phyloP scores from a whole-genome alignment of 2,888 invertebrate species.

The Macaria notata region DNA sequence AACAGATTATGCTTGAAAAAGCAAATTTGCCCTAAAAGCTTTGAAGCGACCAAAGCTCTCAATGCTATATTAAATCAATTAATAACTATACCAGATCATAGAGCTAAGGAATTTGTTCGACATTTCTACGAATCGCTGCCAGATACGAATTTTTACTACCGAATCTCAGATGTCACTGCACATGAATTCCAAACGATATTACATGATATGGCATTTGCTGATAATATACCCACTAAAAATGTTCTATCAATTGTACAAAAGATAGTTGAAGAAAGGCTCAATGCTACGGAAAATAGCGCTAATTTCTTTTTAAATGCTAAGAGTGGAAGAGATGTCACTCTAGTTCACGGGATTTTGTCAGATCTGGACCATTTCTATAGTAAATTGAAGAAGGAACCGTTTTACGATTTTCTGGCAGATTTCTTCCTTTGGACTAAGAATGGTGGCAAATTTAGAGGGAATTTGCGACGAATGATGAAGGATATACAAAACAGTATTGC shows the following conservation, averaged over 20 bases:
- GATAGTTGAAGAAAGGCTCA: conserved; percentile 46
- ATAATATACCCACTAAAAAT: conserved; percentile 48
- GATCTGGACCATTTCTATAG: conserved; percentile 62
- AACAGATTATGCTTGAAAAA: background rate
- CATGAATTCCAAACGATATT: conserved; percentile 56
- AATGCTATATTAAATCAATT: conserved; percentile 17
- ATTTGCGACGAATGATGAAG: conserved; percentile 41
- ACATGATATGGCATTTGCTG: conserved; percentile 59
- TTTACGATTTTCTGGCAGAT: conserved; percentile 46
- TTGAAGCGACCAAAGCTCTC: conserved; percentile 20
- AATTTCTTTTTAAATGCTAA: background rate
- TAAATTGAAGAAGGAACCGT: conserved; percentile 44
- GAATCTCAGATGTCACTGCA: conserved; percentile 44
- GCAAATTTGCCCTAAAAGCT: conserved; percentile 4
- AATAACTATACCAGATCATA: conserved; percentile 12
- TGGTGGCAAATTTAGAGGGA: conserved; percentile 35
- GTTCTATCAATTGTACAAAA: conserved; percentile 47
- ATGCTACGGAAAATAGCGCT: conserved; percentile 18
- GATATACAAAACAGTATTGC: conserved; percentile 21
- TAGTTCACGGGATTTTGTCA: conserved; percentile 58
- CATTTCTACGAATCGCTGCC: conserved; percentile 31
- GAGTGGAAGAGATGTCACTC: conserved; percentile 47
- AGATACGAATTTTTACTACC: conserved; percentile 47
- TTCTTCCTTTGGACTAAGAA: conserved; percentile 44
- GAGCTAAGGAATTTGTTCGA: conserved; percentile 32